A percentile compares a stretch with the other conserved stretches of the same genome.
These are phyloP conservation scores for Drosophila cardini DNA, from an alignment of 1,140 invertebrate genomes.

Conservation along the genomic window DNA sequence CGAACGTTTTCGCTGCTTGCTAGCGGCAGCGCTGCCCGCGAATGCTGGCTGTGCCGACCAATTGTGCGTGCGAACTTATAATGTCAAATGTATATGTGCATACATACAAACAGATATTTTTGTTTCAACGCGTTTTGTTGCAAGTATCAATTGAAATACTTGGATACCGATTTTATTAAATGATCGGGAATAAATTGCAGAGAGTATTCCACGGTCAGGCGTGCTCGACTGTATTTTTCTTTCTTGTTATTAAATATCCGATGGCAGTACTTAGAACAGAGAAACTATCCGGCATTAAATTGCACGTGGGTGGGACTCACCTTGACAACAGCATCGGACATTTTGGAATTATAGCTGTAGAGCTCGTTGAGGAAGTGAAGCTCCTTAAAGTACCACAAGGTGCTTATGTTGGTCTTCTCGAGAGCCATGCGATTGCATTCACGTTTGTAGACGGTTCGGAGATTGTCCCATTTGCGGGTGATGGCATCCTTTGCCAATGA, in stretches of 20 bases:
- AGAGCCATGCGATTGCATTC: slow-evolving; percentile 82
- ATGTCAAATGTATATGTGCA: too few relatives aligned
- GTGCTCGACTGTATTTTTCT: too few relatives aligned
- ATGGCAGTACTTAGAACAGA: slow-evolving; percentile 18
- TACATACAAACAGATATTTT: too few relatives aligned
- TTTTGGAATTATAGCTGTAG: slow-evolving; percentile 81
- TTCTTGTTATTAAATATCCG: not conserved
- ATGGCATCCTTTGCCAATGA: slow-evolving; percentile 78
- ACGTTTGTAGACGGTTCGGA: slow-evolving; percentile 80
- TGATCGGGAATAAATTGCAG: too few relatives aligned
- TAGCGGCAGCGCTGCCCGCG: too few relatives aligned
- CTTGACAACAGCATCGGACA: slow-evolving; percentile 77
- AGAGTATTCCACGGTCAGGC: too few relatives aligned
- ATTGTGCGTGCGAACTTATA: too few relatives aligned
- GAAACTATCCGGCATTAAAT: not conserved
- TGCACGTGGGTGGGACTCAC: slow-evolving; percentile 37
- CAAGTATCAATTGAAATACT: too few relatives aligned
- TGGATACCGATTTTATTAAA: too few relatives aligned
- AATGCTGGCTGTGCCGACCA: too few relatives aligned
- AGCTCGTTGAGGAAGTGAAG: slow-evolving; percentile 80
- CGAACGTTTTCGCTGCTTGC: too few relatives aligned
- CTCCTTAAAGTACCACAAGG: slow-evolving; percentile 80
- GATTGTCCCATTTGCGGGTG: slow-evolving; percentile 80
- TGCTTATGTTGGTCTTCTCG: slow-evolving; percentile 78
- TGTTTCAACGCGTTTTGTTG: too few relatives aligned